phyloP scores from a whole-genome alignment of 2,113 vertebrate species.

The Macrotus californicus region DNA sequence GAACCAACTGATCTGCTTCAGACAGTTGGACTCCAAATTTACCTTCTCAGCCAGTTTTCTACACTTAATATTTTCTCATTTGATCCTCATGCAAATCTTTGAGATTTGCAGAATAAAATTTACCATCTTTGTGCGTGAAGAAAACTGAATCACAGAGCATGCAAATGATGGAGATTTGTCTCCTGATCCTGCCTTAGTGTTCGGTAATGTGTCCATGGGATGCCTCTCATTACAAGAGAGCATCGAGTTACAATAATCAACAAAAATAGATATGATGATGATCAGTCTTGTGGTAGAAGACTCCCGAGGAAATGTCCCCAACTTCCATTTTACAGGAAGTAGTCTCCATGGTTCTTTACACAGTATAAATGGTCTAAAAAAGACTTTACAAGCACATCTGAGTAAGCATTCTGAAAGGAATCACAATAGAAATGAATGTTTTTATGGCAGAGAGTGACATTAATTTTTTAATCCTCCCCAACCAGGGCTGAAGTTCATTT shows the following conservation, averaged over 20 bases:
- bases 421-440: neutral
- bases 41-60: neutral
- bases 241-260: neutral
- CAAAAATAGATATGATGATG: neutral
- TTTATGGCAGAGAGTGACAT: neutral
- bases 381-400: neutral
- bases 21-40: neutral
- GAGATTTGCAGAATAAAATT: neutral
- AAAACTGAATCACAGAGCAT: neutral
- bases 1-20: neutral
- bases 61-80: neutral
- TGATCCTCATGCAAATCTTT: neutral
- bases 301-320: neutral
- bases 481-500: neutral
- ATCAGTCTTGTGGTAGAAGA: neutral
- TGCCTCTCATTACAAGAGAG: neutral
- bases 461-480: too few relatives aligned
- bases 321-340: neutral
- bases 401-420: neutral
- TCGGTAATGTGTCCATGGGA: neutral
- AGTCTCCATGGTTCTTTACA: neutral
- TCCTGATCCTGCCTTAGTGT: neutral
- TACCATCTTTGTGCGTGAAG: neutral
- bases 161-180: neutral
- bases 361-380: neutral